Base-by-base conservation (phyloP, 2,888 invertebrate genomes). In the Habrosyne pyritoides region DNA sequence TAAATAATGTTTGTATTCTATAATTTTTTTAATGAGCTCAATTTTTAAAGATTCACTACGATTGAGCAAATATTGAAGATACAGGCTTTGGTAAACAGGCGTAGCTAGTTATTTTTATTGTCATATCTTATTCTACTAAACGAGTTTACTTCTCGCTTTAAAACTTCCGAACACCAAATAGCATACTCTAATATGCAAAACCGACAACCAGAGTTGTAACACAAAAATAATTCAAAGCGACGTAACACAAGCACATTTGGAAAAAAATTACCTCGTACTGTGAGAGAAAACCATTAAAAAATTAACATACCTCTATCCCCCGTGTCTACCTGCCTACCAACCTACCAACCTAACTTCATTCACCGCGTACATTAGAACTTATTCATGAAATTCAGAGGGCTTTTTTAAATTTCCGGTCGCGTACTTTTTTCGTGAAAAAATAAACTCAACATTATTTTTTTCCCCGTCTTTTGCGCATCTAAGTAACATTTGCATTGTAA, bases 371-470 rank as follows among this genome's bases (percentile, higher is more conserved):
- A 42, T 28, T 49, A 14, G 21, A 50, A 50, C 42, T 50, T 50
- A 50, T 50, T 18, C 50, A 50, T 26, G 26, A 28, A 30, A 50
- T 26, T 26, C 30, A 22, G 18, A 18, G 24, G 24, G n/a, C 42
- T 42, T 42, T 42, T 42, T 48, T 42, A 42, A 54, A 59, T 58
- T 57, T 57, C 42, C 54, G 53, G 51, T 53, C 46, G 47, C 33
- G 53, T 10, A 30, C 33, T 42, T 58, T 61, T 55, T 55, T 61
- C 60, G 57, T 51, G 33, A 55, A 52, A 57, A 61, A 62, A 70
- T 42, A 42, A 60, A 64, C 66, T 66, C 64, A 66, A 59, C 52
- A 53, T 42, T 2, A 33, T 36, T 36, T 48, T 60, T 61, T 63
- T 54, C 66, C 59, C 56, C 52, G 60, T 51, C 36, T 33, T 30